Evolutionary conservation across 2,797 vertebrate species (phyloP), one percentile per base, ranked within the genome.

Genomic region (Enteromius afrohamiltoni): DNA sequence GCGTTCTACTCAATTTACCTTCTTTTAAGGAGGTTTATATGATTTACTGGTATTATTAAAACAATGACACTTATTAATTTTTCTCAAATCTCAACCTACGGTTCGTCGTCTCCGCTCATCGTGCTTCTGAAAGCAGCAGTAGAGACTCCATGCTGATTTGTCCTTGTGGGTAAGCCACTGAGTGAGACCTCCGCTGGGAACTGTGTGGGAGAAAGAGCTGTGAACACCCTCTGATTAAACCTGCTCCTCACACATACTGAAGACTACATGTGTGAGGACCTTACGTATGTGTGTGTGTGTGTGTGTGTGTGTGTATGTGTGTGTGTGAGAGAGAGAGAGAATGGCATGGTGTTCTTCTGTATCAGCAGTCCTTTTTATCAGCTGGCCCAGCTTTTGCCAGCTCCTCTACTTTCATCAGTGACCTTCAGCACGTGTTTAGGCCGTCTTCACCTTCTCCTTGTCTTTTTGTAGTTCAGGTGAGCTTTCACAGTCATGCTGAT

Each of bases 391-490:
- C 26, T 73, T 77, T 84, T 31, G 34, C 47, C 42, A 53, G 23
- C 69, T 64, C 14, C 37, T 65, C 64, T 77, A 55, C 64, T 71
- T 84, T 86, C 55, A 73, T 77, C 55, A 29, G 23, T 87, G 84
- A 85, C 87, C 87, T 87, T 88, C 76, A 83, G 81, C 83, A 77
- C 69, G 45, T 58, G 73, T 86, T 67, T 47, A 70, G 77, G 45
- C 60, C n/a, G 9, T 79, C n/a, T 51, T 76, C 47, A 83, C 55
- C 31, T 19, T 29, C 51, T 67, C 45, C 29, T 75, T 74, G 42
- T 74, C n/a, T 65, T 13, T 68, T 78, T 76, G 42, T 79, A 55
- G 84, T 47, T 71, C 42, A 78, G 65, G 69, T 70, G 84, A 77
- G 53, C 42, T 58, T 77, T 67, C 49, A 60, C 51, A 60, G 49